Percentiles rank a stretch among this genome's conserved stretches.
Evolutionary conservation across 2,888 invertebrate species (phyloP).

Genomic region (Willowsia nigromaculata): DNA sequence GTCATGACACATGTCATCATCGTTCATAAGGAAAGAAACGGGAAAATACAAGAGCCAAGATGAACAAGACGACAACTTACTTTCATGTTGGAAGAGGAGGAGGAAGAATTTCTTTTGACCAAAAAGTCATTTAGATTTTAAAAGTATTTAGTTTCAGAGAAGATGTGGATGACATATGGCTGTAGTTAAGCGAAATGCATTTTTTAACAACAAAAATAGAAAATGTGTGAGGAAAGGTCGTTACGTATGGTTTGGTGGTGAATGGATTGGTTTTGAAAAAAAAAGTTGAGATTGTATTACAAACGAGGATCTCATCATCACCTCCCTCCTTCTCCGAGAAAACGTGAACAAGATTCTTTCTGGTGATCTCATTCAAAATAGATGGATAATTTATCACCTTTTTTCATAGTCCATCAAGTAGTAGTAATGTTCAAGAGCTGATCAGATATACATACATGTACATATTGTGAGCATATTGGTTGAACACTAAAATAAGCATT

Average conservation of each 20-base stretch:
- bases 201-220: conserved; percentile 42
- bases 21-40: conserved; percentile 9
- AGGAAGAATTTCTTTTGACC: background rate
- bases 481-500: conserved; percentile 3
- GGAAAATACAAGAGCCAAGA: background rate
- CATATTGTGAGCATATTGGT: background rate
- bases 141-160: background rate
- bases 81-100: background rate
- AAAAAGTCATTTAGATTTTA: background rate
- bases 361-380: conserved; percentile 68
- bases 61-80: background rate
- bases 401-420: background rate
- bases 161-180: conserved; percentile 51
- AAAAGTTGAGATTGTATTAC: conserved; percentile 32
- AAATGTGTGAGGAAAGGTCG: conserved; percentile 22
- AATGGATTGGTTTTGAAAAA: background rate
- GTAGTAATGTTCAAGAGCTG: too few relatives aligned
- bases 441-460: background rate
- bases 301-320: background rate
- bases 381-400: conserved; percentile 60
- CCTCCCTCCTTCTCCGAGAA: conserved; percentile 29
- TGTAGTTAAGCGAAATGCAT: conserved; percentile 33
- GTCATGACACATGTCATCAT: conserved; percentile 70
- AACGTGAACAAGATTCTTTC: conserved; percentile 37
- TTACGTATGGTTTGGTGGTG: background rate